These are phyloP conservation scores for Prionailurus bengalensis DNA, from an alignment of 2,113 vertebrate species.

Conservation along the genomic window DNA sequence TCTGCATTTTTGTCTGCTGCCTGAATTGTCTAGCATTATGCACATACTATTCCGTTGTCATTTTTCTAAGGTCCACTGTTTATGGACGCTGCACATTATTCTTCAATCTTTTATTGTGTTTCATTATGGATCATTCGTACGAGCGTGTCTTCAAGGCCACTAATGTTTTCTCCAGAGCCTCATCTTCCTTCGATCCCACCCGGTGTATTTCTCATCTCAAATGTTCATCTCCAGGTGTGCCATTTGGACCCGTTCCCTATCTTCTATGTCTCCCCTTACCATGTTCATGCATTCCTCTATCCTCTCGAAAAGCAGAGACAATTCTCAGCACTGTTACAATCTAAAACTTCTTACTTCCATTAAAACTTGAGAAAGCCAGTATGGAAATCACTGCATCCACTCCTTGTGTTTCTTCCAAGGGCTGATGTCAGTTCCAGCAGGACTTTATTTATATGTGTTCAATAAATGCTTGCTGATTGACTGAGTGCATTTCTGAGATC, in stretches of 20 bases:
- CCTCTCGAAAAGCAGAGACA: not conserved
- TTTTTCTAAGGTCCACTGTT: not conserved
- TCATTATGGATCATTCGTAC: not conserved
- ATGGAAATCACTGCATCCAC: not conserved
- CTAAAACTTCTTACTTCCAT: not conserved
- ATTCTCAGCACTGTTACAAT: not conserved
- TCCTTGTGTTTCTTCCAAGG: not conserved
- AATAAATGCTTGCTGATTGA: constrained; percentile 1
- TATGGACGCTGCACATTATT: not conserved
- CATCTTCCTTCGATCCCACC: not conserved
- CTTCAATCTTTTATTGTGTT: not conserved
- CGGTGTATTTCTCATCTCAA: not conserved
- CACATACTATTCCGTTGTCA: not conserved
- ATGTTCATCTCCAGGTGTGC: not conserved
- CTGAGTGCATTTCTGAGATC: not conserved
- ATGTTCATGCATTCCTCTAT: not conserved
- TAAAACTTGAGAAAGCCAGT: not conserved
- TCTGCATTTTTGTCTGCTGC: not conserved
- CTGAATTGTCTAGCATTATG: not conserved
- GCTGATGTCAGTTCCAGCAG: not conserved
- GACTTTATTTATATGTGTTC: not conserved
- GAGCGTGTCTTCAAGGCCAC: not conserved
- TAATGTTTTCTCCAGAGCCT: not conserved
- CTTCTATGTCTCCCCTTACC: not conserved
- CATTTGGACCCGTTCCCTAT: too few relatives aligned